These are phyloP conservation scores for Podarcis raffonei DNA, from an alignment of 2,113 vertebrate species.

Conservation along the genomic window DNA sequence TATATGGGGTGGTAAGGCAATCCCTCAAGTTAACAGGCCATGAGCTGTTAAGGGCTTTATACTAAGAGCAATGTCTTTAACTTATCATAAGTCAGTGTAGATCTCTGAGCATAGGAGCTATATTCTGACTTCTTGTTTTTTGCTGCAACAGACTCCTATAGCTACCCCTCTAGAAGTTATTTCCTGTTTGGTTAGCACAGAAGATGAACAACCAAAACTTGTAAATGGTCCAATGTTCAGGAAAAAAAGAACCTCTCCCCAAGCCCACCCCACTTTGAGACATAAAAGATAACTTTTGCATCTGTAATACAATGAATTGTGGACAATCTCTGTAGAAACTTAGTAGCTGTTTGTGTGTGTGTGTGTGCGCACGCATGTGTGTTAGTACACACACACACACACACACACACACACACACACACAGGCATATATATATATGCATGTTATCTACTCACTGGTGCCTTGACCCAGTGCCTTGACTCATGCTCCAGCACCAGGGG, in stretches of 20 bases:
- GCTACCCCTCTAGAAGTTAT: background rate
- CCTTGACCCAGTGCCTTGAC: background rate
- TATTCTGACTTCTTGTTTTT: background rate
- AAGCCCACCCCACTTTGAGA: background rate
- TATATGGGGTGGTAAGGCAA: too few species aligned
- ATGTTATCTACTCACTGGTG: background rate
- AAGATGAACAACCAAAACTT: background rate
- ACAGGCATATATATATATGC: background rate
- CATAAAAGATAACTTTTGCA: too few species aligned
- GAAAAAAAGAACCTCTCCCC: background rate
- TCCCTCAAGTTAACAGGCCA: too few species aligned
- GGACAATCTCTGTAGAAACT: background rate
- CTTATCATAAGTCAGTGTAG: too few species aligned
- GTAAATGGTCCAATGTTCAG: background rate
- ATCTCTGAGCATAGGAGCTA: too few species aligned
- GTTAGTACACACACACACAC: background rate
- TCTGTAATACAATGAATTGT: too few species aligned
- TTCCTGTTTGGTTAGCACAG: background rate
- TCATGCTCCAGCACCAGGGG: background rate
- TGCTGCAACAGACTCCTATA: background rate
- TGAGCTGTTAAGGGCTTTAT: too few species aligned
- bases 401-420: background rate
- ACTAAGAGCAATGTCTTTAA: too few species aligned
- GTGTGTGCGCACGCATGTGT: accelerated
- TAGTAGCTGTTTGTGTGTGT: background rate